Conservation (phyloP, 2,113 vertebrate species). For the Takifugu bimaculatus region DNA sequence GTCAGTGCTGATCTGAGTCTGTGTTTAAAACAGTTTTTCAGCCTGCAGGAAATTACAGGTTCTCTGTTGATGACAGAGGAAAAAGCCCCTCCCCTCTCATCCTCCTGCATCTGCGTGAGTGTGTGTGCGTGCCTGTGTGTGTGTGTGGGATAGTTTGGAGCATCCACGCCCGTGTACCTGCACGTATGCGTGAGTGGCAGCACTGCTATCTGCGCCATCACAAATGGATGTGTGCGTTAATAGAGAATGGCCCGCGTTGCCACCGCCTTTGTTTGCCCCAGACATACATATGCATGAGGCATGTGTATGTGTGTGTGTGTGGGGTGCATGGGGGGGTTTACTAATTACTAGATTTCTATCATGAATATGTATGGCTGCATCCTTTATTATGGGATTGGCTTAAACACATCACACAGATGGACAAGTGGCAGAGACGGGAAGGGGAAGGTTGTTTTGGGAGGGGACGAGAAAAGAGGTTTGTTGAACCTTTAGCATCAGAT, state of each 20-base stretch:
- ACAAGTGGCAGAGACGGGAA: constrained; percentile 63
- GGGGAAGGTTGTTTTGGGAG: constrained; percentile 44
- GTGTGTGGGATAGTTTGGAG: constrained; percentile 20
- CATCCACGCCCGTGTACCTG: constrained; percentile 25
- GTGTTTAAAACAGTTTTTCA: constrained; percentile 61
- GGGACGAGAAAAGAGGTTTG: constrained; percentile 19
- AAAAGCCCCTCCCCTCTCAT: constrained; percentile 42
- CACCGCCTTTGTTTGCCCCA: constrained; percentile 78
- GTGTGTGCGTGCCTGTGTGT: constrained; percentile 17
- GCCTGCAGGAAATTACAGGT: constrained; percentile 68
- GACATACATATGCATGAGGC: constrained; percentile 81
- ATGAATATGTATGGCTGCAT: constrained; percentile 83
- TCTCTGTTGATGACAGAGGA: constrained; percentile 57
- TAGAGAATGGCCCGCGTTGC: constrained; percentile 75
- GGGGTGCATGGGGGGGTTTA: constrained; percentile 58
- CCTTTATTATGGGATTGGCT: constrained; percentile 78
- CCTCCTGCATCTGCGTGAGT: constrained; percentile 11
- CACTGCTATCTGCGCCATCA: constrained; percentile 76
- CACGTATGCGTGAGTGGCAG: constrained; percentile 56
- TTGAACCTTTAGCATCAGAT: constrained; percentile 14
- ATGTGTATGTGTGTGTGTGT: constrained; percentile 32
- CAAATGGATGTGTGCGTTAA: constrained; percentile 76
- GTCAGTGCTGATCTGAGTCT: constrained; percentile 46
- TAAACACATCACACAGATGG: constrained; percentile 72
- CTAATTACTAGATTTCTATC: constrained; percentile 83